Base-by-base conservation (phyloP, 30 jellyfish, hydroid and myxozoan species). In the Hydra vulgaris region DNA sequence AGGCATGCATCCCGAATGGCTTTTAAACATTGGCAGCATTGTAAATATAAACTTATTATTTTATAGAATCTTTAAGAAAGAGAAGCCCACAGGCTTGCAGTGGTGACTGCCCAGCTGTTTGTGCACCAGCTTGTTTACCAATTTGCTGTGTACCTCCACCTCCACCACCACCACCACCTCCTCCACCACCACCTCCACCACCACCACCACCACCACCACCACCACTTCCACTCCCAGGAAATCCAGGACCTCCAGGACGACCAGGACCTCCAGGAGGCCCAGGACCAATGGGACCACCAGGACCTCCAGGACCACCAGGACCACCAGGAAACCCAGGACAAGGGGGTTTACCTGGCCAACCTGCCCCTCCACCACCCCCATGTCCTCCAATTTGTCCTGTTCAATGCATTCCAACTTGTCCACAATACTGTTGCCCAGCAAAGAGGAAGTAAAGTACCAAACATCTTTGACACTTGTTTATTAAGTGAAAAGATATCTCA, bases 291-390 rank as follows among this genome's bases (percentile, higher is more conserved):
- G 98, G 98, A 86, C 83, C 80, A 25, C 95, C 98, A 66, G 98
- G 98, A 86, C 98, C 95, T 26, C 98, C 98, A 70, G 98, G 98
- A 86, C 98, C 93, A 21, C 96, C 96, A 81, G 98, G 98, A 86
- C 98, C 96, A 74, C 98, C 98, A 24, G 98, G 98, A n/a, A 91
- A 84, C 82, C 98, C 98, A 86, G 98, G 96, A 71, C 96, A 84
- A 8, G 81, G 81, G n/a, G 88, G 88, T 69, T 40, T 40, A 69
- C 89, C 89, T 23, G 89, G 89, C 54, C 74, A 70, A 81, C 88
- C 97, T 74, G 96, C 98, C 74, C 99, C 99, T 81, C 99, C 99
- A 85, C 99, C 99, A 87, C 94, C 98, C 76, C 96, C 96, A 81
- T 93, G 99, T 88, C 99, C 99, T 84, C 83, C 87, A n/a, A 89